Base-by-base conservation (phyloP, 2,113 vertebrate genomes). In the Patagioenas fasciata region DNA sequence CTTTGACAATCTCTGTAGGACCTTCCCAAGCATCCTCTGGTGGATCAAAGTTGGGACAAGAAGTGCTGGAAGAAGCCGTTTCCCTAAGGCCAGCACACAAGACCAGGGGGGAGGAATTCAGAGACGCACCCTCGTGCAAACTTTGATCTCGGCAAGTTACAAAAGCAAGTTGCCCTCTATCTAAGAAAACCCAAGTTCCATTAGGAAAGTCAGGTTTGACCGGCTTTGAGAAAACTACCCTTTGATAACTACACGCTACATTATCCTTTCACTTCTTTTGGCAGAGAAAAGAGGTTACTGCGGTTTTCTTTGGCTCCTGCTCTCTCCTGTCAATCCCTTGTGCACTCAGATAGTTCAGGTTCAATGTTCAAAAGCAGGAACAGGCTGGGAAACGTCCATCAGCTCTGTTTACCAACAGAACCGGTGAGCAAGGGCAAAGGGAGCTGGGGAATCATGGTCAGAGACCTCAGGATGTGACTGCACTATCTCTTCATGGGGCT, bases 331-430 rank as follows among this genome's bases (percentile, higher is more conserved):
- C 94, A 96, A 31, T 65, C 81, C 61, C 34, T 26, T 8, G 53
- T n/a, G 89, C 85, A 21, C 82, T 64, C 57, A 7, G 47, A 48
- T 42, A 80, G 88, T 65, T 95, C 91, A 83, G 92, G 95, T 92
- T 93, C 93, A 93, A 4, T 19, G 90, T 15, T 94, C 96, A 94
- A 79, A 85, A 80, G 81, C 6, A 85, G 79, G 88, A 84, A 84
- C 80, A 64, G 82, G 73, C 72, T 31, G 40, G 5, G 78, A 78
- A 81, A 47, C 1, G 2, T 31, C 70, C 88, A 5, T 29, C 87
- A 73, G 61, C 53, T 24, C 87, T 38, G 67, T 57, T 80, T 65
- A 29, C 65, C 89, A 84, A 66, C 72, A 88, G 72, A 54, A 2
- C 14, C 1, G 4, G 34, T 4, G 38, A 57, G 62, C 29, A 23